Percentiles rank a stretch among this genome's conserved stretches.
Evolutionary conservation across 2,797 vertebrate species (phyloP).

Genomic region (Tapirus indicus): DNA sequence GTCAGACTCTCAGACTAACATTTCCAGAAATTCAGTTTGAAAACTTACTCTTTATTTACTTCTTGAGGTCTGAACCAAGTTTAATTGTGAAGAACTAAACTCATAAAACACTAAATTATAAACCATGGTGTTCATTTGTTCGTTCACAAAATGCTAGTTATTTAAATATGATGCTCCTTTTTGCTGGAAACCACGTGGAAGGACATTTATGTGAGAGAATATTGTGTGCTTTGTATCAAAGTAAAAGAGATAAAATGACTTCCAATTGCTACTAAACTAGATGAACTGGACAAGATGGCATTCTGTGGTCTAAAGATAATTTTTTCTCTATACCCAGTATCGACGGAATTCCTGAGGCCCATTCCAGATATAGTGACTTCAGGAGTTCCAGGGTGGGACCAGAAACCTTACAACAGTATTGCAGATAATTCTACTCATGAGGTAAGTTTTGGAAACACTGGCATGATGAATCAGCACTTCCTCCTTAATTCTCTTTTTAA

Average conservation of each 20-base stretch:
- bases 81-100: not conserved
- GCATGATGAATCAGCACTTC: not conserved
- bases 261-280: not conserved
- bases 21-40: constrained; percentile 13
- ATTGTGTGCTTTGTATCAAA: not conserved
- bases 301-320: not conserved
- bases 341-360: not conserved
- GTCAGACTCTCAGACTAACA: constrained; percentile 23
- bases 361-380: not conserved
- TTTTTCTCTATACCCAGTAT: not conserved
- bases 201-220: not conserved
- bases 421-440: not conserved
- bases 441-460: not conserved
- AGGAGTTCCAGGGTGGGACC: not conserved
- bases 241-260: not conserved
- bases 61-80: not conserved
- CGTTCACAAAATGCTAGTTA: not conserved
- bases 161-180: not conserved
- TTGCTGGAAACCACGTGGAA: not conserved
- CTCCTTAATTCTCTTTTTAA: not conserved
- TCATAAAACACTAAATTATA: not conserved
- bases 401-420: not conserved
- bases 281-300: not conserved
- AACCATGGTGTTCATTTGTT: not conserved
- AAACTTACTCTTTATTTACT: constrained; percentile 20